Conservation (phyloP, 2,888 invertebrate genomes). For the Lycaena phlaeas region DNA sequence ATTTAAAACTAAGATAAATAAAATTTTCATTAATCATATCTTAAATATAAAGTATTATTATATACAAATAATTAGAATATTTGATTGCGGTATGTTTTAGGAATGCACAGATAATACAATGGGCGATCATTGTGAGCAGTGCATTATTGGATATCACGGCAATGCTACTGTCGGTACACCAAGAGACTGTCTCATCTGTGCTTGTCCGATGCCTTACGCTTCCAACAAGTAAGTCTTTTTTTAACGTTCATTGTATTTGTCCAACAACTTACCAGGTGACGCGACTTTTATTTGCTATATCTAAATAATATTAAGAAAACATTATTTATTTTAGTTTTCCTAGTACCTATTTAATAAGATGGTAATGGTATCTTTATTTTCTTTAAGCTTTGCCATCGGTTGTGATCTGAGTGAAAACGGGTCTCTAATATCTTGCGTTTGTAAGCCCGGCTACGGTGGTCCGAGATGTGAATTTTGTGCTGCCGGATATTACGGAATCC, state of each 20-base stretch:
- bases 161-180: conserved; percentile 91
- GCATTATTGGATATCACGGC: conserved; percentile 92
- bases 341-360: no score
- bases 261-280: no score
- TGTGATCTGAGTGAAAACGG: conserved; percentile 89
- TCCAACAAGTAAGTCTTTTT: conserved; percentile 85
- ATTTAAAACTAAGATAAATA: no score
- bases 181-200: conserved; percentile 92
- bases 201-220: conserved; percentile 90
- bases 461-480: conserved; percentile 91
- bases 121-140: conserved; percentile 94
- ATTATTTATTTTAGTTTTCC: no score
- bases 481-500: conserved; percentile 91
- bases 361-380: conserved; percentile 3
- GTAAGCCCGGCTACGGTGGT: conserved; percentile 92
- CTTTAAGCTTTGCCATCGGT: conserved; percentile 82
- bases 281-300: no score
- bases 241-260: no score
- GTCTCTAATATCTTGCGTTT: conserved; percentile 88
- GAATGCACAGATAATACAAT: conserved; percentile 79
- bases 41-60: no score
- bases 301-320: no score
- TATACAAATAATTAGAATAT: no score
- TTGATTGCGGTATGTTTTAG: conserved; percentile 9
- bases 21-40: no score